These are phyloP conservation scores for Polyploca ridens DNA, from an alignment of 2,888 invertebrate species.

Conservation along the genomic window DNA sequence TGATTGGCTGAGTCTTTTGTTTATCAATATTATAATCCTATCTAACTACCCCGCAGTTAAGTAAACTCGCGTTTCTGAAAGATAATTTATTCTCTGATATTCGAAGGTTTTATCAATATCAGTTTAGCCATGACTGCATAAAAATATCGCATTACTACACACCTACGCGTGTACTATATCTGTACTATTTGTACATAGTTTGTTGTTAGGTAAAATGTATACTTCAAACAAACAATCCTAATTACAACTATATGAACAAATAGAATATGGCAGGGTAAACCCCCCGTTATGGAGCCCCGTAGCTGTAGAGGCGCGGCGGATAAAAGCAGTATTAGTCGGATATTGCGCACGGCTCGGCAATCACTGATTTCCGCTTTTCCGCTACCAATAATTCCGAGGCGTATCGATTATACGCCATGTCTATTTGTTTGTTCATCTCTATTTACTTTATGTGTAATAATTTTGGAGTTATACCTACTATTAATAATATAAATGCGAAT, in stretches of 20 bases:
- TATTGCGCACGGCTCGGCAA: slow-evolving; percentile 68
- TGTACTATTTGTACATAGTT: background rate
- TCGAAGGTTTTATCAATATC: too few species aligned
- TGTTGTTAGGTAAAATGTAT: background rate
- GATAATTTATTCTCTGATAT: too few species aligned
- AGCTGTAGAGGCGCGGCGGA: slow-evolving; percentile 40
- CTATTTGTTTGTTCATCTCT: slow-evolving; percentile 45
- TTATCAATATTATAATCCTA: background rate
- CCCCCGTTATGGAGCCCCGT: slow-evolving; percentile 31
- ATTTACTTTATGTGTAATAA: slow-evolving; percentile 6
- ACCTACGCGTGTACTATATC: background rate
- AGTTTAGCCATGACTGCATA: too few species aligned
- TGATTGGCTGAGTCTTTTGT: background rate
- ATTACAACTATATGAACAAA: slow-evolving; percentile 36
- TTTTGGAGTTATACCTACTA: background rate
- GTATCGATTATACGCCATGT: slow-evolving; percentile 41
- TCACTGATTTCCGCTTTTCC: slow-evolving; percentile 71
- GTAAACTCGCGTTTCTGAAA: too few species aligned
- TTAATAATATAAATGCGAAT: background rate
- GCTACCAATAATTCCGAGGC: slow-evolving; percentile 60
- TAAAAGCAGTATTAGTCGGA: slow-evolving; percentile 62
- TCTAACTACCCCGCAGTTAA: too few species aligned
- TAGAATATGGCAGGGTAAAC: slow-evolving; percentile 31
- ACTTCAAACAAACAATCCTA: slow-evolving; percentile 14
- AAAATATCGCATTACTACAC: background rate